phyloP scores from a whole-genome alignment of 2,797 vertebrate species.

The Brachymystax lenok region DNA sequence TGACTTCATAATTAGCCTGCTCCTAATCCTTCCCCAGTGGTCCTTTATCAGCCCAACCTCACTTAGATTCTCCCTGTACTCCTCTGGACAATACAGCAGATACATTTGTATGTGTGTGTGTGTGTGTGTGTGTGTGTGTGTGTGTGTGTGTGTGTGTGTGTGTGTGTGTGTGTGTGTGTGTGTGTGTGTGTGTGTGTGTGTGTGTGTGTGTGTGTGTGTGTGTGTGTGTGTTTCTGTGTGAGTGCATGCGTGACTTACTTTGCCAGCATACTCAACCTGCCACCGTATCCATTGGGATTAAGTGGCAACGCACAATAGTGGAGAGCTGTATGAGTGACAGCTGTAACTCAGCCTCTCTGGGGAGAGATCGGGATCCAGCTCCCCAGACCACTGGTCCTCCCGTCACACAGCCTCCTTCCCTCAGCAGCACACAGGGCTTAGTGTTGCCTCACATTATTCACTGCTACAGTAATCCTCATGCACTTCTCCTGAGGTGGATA shows the following conservation, averaged over 20 bases:
- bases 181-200: conserved; percentile 6
- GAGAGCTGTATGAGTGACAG: conserved; percentile 34
- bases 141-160: background rate
- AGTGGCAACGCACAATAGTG: conserved; percentile 24
- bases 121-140: background rate
- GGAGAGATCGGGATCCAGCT: background rate
- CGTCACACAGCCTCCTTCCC: conserved; percentile 31
- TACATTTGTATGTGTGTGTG: background rate
- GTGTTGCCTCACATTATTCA: conserved; percentile 17
- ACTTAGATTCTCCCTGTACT: background rate
- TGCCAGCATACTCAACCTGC: conserved; percentile 9
- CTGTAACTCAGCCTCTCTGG: conserved; percentile 18
- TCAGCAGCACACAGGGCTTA: background rate
- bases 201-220: background rate
- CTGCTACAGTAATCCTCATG: conserved; percentile 6
- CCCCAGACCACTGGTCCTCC: conserved; percentile 10
- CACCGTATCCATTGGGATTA: conserved; percentile 9
- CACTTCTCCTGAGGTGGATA: background rate
- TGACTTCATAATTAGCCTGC: background rate
- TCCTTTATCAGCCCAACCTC: background rate
- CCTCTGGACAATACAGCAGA: conserved; percentile 12
- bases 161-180: background rate
- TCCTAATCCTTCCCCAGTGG: background rate
- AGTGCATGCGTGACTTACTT: background rate
- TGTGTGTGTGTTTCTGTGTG: background rate